Evolutionary conservation across 2,888 invertebrate species (phyloP).

Genomic region (Parapristionchus giblindavisi): DNA sequence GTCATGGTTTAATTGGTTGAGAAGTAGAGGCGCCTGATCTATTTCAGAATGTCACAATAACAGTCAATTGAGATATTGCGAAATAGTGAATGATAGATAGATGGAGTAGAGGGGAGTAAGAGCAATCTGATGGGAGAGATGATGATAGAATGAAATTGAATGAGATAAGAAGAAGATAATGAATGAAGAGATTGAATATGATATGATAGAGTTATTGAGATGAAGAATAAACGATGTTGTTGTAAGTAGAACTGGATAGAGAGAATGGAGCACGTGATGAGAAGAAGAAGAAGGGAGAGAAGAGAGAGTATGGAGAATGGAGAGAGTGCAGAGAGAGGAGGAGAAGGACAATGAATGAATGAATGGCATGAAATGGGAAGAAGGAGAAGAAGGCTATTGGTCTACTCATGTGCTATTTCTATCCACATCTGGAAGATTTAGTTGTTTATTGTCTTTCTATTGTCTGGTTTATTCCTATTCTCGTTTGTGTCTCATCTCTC

Average conservation of each 20-base stretch:
- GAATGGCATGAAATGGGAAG: neutral
- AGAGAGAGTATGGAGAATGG: neutral
- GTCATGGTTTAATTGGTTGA: too few relatives aligned
- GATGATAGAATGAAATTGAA: too few relatives aligned
- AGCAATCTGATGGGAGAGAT: too few relatives aligned
- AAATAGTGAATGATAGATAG: too few relatives aligned
- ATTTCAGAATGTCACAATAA: neutral
- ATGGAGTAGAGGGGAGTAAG: too few relatives aligned
- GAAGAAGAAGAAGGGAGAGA: neutral
- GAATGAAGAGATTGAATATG: too few relatives aligned
- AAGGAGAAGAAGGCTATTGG: neutral
- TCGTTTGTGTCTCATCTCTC: neutral
- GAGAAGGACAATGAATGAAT: neutral
- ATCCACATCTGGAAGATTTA: neutral
- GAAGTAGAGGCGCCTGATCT: too few relatives aligned
- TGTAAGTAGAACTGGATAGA: too few relatives aligned
- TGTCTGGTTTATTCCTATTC: neutral
- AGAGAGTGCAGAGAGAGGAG: neutral
- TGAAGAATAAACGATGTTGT: too few relatives aligned
- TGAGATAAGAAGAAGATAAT: too few relatives aligned
- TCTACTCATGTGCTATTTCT: neutral
- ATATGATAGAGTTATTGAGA: too few relatives aligned
- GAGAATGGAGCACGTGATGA: slow-evolving; percentile 10
- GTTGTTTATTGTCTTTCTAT: neutral
- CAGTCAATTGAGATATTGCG: too few relatives aligned